phyloP scores from a whole-genome alignment of 1,140 invertebrate genomes.

The Steinernema khuongi region DNA sequence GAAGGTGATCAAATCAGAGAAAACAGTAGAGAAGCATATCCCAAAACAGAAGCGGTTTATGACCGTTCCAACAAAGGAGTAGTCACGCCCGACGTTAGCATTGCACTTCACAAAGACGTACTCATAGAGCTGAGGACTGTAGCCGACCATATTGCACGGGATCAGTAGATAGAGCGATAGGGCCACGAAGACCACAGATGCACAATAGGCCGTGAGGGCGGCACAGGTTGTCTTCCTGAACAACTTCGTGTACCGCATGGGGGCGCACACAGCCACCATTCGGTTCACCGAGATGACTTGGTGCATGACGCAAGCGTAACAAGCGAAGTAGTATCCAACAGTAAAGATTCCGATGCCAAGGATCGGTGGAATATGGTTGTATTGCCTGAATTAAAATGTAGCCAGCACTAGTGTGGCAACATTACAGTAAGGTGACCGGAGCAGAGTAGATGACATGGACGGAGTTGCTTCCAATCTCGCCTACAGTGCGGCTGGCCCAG shows the following conservation, averaged over 20 bases:
- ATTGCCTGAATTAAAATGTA: not conserved
- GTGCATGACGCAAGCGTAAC: not conserved
- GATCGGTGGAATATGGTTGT: not conserved
- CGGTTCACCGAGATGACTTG: not conserved
- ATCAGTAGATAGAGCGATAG: not conserved
- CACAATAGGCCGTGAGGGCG: not conserved
- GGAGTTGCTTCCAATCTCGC: too few relatives aligned
- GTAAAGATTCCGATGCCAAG: not conserved
- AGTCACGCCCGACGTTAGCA: not conserved
- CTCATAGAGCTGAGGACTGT: not conserved
- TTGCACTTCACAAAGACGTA: conserved; percentile 5
- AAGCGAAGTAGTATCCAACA: not conserved
- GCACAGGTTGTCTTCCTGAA: not conserved
- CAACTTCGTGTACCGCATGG: not conserved
- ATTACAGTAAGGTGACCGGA: too few relatives aligned
- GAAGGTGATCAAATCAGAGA: not conserved
- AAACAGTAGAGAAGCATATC: not conserved
- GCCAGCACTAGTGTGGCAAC: too few relatives aligned
- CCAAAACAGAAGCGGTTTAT: not conserved
- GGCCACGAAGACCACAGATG: not conserved
- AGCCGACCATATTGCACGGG: not conserved
- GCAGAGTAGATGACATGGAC: too few relatives aligned
- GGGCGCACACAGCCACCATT: not conserved
- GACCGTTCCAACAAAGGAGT: not conserved
- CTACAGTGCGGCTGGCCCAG: too few relatives aligned